A percentile compares a stretch with the other conserved stretches of the same genome.
Evolutionary conservation across 2,113 vertebrate genomes (phyloP).

Genomic region (Datnioides undecimradiatus): DNA sequence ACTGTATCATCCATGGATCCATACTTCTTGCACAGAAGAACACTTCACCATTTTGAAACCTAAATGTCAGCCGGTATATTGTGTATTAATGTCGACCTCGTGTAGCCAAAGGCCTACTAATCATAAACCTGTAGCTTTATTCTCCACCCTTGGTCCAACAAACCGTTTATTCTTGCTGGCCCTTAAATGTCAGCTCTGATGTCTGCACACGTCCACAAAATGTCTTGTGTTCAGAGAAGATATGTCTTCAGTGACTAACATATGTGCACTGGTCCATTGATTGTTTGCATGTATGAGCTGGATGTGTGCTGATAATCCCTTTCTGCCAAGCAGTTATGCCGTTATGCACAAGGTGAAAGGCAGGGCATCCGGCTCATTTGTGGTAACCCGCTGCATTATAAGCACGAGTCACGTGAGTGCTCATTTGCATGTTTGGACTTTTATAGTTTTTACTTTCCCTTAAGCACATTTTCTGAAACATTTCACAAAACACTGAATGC

Average conservation of each 20-base stretch:
- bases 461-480: neutral
- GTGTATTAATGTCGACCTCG: slow-evolving; percentile 19
- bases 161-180: slow-evolving; percentile 32
- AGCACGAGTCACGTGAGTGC: neutral
- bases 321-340: slow-evolving; percentile 30
- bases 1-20: too few species aligned
- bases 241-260: slow-evolving; percentile 38
- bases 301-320: slow-evolving; percentile 59
- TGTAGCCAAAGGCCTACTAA: slow-evolving; percentile 32
- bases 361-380: slow-evolving; percentile 41
- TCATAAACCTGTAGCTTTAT: slow-evolving; percentile 20
- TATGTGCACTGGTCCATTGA: slow-evolving; percentile 46
- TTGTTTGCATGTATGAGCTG: slow-evolving; percentile 37
- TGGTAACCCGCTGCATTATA: slow-evolving; percentile 9
- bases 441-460: neutral
- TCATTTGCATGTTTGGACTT: neutral
- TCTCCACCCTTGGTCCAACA: neutral
- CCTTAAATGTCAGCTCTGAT: slow-evolving; percentile 20
- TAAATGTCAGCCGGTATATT: too few species aligned
- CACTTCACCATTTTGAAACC: too few species aligned
- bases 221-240: slow-evolving; percentile 48
- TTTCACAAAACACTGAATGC: neutral
- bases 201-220: slow-evolving; percentile 18
- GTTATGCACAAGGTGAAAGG: slow-evolving; percentile 54
- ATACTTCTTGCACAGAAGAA: too few species aligned